Conservation (phyloP, 2,888 invertebrate species). For the Synanthedon andrenaeformis region DNA sequence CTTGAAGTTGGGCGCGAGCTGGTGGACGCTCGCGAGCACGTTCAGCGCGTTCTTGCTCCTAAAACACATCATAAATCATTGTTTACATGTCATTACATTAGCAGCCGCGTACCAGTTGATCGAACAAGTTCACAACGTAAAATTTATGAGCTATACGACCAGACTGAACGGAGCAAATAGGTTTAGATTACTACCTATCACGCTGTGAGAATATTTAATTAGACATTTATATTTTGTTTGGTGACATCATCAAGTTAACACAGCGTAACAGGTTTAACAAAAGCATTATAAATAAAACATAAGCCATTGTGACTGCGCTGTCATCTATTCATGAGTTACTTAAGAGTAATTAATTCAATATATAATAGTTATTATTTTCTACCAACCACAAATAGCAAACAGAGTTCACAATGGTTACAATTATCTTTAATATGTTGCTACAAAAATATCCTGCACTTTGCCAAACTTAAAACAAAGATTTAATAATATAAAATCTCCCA, state of each 20-base stretch:
- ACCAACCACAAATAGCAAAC: not conserved
- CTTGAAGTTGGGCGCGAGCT: slow-evolving; percentile 87
- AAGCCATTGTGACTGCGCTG: too few relatives aligned
- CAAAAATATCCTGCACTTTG: slow-evolving; percentile 5
- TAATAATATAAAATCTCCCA: slow-evolving; percentile 15
- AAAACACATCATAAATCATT: slow-evolving; percentile 10
- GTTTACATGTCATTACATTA: not conserved
- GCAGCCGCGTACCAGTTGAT: not conserved
- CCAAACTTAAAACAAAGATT: slow-evolving; percentile 13
- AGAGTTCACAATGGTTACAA: not conserved
- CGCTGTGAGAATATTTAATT: too few relatives aligned
- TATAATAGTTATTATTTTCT: too few relatives aligned
- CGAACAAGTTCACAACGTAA: too few relatives aligned
- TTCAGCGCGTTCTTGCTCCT: slow-evolving; percentile 61
- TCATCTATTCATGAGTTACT: too few relatives aligned
- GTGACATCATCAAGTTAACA: too few relatives aligned
- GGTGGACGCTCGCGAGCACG: slow-evolving; percentile 76
- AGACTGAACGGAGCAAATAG: not conserved
- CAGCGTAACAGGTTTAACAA: too few relatives aligned
- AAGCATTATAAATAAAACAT: too few relatives aligned
- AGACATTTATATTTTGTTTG: too few relatives aligned
- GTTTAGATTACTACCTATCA: too few relatives aligned
- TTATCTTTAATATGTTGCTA: not conserved
- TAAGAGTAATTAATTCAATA: too few relatives aligned
- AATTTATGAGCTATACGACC: not conserved